Evolutionary conservation across 2,888 invertebrate species (phyloP).

Genomic region (Steinernema hermaphroditum): DNA sequence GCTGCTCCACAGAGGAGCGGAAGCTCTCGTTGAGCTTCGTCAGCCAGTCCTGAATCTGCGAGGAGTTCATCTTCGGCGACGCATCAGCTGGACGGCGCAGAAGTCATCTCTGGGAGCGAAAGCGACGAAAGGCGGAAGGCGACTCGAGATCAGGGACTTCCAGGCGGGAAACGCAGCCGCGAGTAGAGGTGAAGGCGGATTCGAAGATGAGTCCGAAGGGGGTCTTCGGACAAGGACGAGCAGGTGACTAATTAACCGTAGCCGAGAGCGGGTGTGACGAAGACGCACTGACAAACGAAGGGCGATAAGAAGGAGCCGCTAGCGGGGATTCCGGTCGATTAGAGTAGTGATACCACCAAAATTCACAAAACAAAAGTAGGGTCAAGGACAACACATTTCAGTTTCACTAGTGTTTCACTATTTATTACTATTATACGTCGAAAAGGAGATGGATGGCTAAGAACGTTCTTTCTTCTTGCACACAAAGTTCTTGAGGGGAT

Average conservation of each 20-base stretch:
- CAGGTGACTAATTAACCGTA: too few relatives aligned
- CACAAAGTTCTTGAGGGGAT: not conserved
- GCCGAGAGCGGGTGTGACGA: too few relatives aligned
- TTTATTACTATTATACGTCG: too few relatives aligned
- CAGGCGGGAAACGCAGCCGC: not conserved
- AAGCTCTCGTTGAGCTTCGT: slow-evolving; percentile 38
- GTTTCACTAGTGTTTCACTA: too few relatives aligned
- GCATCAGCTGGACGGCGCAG: slow-evolving; percentile 10
- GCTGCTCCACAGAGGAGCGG: not conserved
- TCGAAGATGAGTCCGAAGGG: not conserved
- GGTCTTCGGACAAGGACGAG: too few relatives aligned
- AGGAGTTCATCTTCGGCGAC: slow-evolving; percentile 50
- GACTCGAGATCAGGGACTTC: not conserved
- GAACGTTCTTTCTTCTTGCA: slow-evolving; percentile 13
- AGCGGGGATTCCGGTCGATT: too few relatives aligned
- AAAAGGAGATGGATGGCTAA: too few relatives aligned
- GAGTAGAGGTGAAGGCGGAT: not conserved
- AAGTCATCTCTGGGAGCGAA: not conserved
- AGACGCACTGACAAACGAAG: too few relatives aligned
- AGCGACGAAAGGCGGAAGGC: not conserved
- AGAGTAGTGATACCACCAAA: too few relatives aligned
- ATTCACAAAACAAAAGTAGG: too few relatives aligned
- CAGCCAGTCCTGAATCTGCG: slow-evolving; percentile 55
- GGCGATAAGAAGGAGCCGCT: too few relatives aligned
- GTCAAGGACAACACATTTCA: too few relatives aligned